Conservation (phyloP, 2,797 vertebrate species). For the Tragelaphus oryx region DNA sequence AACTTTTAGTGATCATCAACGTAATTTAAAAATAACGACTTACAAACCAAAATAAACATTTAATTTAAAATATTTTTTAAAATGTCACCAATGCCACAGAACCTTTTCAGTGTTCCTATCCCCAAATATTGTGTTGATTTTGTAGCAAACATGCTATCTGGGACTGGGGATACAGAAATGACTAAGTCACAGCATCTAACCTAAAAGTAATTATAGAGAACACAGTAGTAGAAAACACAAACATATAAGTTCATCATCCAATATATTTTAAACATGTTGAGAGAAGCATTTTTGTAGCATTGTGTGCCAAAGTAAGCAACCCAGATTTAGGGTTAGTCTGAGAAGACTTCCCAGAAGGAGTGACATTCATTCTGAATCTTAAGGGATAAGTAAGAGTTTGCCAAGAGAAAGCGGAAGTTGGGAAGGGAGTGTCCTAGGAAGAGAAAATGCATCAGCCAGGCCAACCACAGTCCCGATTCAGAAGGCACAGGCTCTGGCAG, state of each 20-base stretch:
- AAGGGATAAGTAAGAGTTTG: not conserved
- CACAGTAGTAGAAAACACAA: not conserved
- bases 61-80: conserved; percentile 36
- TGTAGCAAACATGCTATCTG: not conserved
- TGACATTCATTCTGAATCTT: not conserved
- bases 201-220: not conserved
- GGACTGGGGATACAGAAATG: not conserved
- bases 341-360: not conserved
- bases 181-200: not conserved
- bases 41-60: conserved; percentile 47
- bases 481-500: not conserved
- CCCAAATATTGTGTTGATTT: conserved; percentile 16
- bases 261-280: not conserved
- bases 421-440: not conserved
- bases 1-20: not conserved
- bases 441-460: not conserved
- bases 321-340: not conserved
- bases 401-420: not conserved
- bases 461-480: not conserved
- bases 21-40: conserved; percentile 12
- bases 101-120: not conserved
- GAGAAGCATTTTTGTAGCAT: not conserved
- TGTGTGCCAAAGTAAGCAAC: not conserved
- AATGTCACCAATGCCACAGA: not conserved
- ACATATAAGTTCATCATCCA: not conserved